A percentile compares a stretch with the other conserved stretches of the same genome.
These are phyloP conservation scores for Heteromyza rotundicornis DNA, from an alignment of 2,888 invertebrate species.

Conservation along the genomic window DNA sequence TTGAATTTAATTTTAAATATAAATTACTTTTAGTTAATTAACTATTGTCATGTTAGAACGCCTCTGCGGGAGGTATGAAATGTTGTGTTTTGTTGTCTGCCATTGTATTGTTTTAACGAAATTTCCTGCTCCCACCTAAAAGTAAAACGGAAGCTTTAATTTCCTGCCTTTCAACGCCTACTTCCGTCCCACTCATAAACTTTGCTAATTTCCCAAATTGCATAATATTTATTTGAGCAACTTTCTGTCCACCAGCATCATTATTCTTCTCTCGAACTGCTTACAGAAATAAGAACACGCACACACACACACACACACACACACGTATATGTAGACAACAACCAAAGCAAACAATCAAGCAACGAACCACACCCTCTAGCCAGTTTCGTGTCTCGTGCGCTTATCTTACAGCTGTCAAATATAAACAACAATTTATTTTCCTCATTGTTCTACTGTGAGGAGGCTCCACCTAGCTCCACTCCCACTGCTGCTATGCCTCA, in stretches of 20 bases:
- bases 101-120: not conserved
- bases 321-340: no score
- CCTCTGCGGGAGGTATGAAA: no score
- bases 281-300: no score
- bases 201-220: constrained; percentile 33
- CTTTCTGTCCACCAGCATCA: constrained; percentile 1
- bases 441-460: not conserved
- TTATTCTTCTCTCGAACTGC: not conserved
- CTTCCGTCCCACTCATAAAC: constrained; percentile 6
- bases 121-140: not conserved
- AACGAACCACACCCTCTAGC: no score
- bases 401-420: constrained; percentile 2
- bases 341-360: no score
- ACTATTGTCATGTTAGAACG: no score
- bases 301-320: no score
- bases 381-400: not conserved
- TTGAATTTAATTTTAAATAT: no score
- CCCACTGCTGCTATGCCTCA: not conserved
- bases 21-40: no score
- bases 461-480: not conserved
- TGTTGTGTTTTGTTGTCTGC: not conserved
- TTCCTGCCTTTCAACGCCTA: constrained; percentile 41
- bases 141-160: constrained; percentile 49
- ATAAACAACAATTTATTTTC: constrained; percentile 4
- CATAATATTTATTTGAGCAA: not conserved